Evolutionary conservation across 2,797 vertebrate genomes (phyloP), one percentile per base, ranked within the genome.

Genomic region (Iguana delicatissima): DNA sequence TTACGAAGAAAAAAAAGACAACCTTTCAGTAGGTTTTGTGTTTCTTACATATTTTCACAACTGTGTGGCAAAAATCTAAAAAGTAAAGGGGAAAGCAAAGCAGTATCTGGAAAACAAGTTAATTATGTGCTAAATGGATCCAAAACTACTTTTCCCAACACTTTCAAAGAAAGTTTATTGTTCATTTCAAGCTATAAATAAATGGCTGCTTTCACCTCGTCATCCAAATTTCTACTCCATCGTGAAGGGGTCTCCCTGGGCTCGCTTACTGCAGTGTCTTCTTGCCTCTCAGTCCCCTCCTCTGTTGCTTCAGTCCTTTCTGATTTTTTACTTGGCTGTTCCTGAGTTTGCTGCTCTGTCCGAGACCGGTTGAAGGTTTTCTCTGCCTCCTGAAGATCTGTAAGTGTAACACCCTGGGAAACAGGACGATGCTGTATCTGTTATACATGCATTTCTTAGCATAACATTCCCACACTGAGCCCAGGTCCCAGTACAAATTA

Each of bases 361-460:
- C 95, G 94, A 0, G 98, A 97, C 20, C 97, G 95, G 95, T 97
- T 98, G 95, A 97, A 98, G 89, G 96, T 98, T 94, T 96, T 97
- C 94, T 99, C 98, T 81, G 98, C 99, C 95, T 99, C 98, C 94
- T 98, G 98, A 91, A 99, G 97, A 83, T 99, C 98, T 7, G 98
- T 98, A 67, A 98, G 98, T 0, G 98, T 99, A 91, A 99, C 98
- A 12, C 99, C 99, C 99, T 99, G 95, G 59, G 62, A 77, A 91
- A 83, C 73, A 4, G 83, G n/a, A 0, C 26, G 1, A 87, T 1
- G 77, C 14, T 73, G 0, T 46, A 20, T 55, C 29, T 84, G 74
- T 77, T 77, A 77, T 46, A 83, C 4, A 38, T 74, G 42, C n/a
- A 26, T 52, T 55, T 42, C 1, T 86, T 84, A 77, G 26, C 13